These are phyloP conservation scores for Drosophila hamatofila DNA, from an alignment of 2,888 invertebrate genomes.

Conservation along the genomic window DNA sequence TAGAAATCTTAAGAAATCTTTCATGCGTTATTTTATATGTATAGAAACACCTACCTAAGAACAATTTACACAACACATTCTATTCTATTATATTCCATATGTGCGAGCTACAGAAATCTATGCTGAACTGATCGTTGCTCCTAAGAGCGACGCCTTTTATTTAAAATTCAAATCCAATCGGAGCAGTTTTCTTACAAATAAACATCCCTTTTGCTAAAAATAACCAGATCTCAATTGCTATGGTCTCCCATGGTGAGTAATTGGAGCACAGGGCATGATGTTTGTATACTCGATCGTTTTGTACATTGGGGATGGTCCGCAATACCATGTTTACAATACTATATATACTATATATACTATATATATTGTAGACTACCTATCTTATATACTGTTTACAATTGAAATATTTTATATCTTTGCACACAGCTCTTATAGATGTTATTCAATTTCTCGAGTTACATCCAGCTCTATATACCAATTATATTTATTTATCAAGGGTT, in stretches of 20 bases:
- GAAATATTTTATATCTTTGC: not conserved
- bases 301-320: not conserved
- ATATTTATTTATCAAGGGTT: not conserved
- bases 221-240: not conserved
- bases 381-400: not conserved
- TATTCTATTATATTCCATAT: not conserved
- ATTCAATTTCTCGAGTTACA: not conserved
- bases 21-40: not conserved
- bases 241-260: not conserved
- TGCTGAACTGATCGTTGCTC: not conserved
- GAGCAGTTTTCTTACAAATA: not conserved
- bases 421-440: not conserved
- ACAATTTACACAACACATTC: not conserved
- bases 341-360: not conserved
- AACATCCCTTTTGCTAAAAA: slow-evolving; percentile 8
- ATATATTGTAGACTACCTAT: no score
- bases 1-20: not conserved
- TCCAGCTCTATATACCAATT: not conserved
- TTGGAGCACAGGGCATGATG: not conserved
- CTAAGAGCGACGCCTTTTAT: not conserved
- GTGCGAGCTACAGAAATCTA: not conserved
- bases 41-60: not conserved
- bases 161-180: not conserved
- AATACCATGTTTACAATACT: not conserved
- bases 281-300: not conserved